A percentile compares a stretch with the other conserved stretches of the same genome.
These are phyloP conservation scores for Nycticebus coucang DNA, from an alignment of 2,113 vertebrate species.

Conservation along the genomic window DNA sequence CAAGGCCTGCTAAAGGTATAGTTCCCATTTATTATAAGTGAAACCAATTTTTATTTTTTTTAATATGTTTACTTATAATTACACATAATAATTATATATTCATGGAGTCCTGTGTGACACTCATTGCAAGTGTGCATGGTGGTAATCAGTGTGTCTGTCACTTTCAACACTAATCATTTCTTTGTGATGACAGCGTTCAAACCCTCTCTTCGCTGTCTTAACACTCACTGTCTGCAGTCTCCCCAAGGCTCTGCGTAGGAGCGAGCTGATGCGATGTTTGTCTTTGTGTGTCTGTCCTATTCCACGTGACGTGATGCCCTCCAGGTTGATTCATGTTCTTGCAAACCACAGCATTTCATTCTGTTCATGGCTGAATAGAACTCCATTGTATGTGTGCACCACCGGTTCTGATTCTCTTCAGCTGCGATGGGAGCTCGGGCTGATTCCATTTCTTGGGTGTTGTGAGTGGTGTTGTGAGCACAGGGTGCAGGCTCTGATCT, in stretches of 20 bases:
- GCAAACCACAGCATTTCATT: neutral
- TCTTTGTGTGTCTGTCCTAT: neutral
- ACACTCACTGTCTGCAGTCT: neutral
- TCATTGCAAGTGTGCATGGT: neutral
- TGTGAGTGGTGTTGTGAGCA: neutral
- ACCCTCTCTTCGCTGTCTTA: neutral
- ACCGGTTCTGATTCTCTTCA: neutral
- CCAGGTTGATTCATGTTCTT: neutral
- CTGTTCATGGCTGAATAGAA: neutral
- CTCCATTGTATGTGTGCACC: neutral
- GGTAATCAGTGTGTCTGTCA: neutral
- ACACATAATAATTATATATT: neutral
- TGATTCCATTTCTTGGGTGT: neutral
- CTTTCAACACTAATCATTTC: neutral
- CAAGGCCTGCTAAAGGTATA: constrained; percentile 98
- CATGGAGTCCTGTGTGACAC: neutral
- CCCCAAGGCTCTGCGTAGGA: neutral
- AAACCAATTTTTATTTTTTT: constrained; percentile 12
- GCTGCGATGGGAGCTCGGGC: neutral
- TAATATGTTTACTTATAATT: neutral
- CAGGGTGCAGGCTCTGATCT: neutral
- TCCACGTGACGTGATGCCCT: neutral
- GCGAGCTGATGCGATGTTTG: neutral
- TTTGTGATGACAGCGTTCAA: neutral
- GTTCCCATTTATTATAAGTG: constrained; percentile 3